Conservation (phyloP, 2,113 vertebrate species). For the Gambusia holbrooki region DNA sequence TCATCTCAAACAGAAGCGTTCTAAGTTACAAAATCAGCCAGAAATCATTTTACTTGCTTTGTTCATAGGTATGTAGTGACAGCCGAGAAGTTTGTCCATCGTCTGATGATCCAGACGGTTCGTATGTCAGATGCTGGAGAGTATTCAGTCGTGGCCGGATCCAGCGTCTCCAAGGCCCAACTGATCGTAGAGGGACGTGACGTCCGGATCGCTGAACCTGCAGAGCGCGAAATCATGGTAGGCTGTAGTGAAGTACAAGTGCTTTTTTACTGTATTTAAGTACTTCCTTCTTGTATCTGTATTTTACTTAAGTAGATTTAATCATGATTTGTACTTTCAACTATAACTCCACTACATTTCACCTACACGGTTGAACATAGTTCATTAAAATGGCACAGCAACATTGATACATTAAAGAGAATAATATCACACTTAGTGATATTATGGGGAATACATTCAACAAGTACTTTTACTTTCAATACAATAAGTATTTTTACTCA, state of each 20-base stretch:
- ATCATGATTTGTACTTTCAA: too few species aligned
- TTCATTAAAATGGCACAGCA: too few species aligned
- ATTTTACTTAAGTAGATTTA: too few species aligned
- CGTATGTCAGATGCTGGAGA: slow-evolving; percentile 92
- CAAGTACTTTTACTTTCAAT: too few species aligned
- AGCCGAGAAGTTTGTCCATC: slow-evolving; percentile 91
- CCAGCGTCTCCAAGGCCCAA: slow-evolving; percentile 89
- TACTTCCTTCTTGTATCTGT: too few species aligned
- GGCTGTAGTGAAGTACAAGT: slow-evolving; percentile 2
- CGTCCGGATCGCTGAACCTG: slow-evolving; percentile 87
- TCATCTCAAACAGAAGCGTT: background rate
- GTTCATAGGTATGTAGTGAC: slow-evolving; percentile 84
- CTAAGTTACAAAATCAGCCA: background rate
- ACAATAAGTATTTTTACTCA: too few species aligned
- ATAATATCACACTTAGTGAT: too few species aligned
- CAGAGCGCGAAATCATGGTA: slow-evolving; percentile 88
- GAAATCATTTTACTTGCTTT: background rate
- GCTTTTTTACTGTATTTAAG: too few species aligned
- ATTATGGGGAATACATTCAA: too few species aligned
- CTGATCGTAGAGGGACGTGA: slow-evolving; percentile 93
- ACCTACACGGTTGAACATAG: too few species aligned
- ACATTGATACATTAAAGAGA: too few species aligned
- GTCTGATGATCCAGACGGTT: slow-evolving; percentile 90
- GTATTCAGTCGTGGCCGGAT: slow-evolving; percentile 93
- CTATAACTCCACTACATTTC: too few species aligned